Evolutionary conservation across 2,888 invertebrate genomes (phyloP).

Genomic region (Hylaea fasciaria): DNA sequence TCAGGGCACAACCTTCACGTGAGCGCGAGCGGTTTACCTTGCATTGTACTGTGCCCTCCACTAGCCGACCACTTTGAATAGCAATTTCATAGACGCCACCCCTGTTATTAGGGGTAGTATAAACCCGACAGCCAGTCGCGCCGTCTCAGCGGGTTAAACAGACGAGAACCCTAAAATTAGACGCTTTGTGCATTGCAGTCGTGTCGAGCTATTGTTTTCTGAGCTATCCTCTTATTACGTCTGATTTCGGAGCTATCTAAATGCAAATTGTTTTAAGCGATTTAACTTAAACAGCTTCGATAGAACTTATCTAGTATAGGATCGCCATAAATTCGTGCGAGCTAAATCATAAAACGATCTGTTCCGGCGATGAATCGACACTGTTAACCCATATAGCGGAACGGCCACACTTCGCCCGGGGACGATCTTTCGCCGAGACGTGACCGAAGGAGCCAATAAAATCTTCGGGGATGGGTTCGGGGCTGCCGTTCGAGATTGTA

Average conservation of each 20-base stretch:
- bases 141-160: constrained; percentile 64
- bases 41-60: constrained; percentile 65
- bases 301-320: constrained; percentile 29
- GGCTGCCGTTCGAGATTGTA: constrained; percentile 59
- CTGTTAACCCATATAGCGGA: constrained; percentile 73
- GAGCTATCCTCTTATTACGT: constrained; percentile 40
- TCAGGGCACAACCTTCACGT: constrained; percentile 69
- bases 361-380: constrained; percentile 68
- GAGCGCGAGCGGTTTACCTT: constrained; percentile 67
- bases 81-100: constrained; percentile 71
- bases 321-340: constrained; percentile 36
- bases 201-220: constrained; percentile 44
- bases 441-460: constrained; percentile 78
- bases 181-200: constrained; percentile 57
- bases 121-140: constrained; percentile 67
- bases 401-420: constrained; percentile 65
- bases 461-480: constrained; percentile 63
- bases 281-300: constrained; percentile 22
- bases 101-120: constrained; percentile 74
- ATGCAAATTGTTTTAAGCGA: constrained; percentile 38
- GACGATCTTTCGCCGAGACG: constrained; percentile 73
- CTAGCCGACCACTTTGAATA: constrained; percentile 68
- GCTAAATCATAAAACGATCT: constrained; percentile 74
- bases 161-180: constrained; percentile 66
- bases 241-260: constrained; percentile 34